Conservation (phyloP, 2,113 vertebrate genomes). For the Chionomys nivalis region DNA sequence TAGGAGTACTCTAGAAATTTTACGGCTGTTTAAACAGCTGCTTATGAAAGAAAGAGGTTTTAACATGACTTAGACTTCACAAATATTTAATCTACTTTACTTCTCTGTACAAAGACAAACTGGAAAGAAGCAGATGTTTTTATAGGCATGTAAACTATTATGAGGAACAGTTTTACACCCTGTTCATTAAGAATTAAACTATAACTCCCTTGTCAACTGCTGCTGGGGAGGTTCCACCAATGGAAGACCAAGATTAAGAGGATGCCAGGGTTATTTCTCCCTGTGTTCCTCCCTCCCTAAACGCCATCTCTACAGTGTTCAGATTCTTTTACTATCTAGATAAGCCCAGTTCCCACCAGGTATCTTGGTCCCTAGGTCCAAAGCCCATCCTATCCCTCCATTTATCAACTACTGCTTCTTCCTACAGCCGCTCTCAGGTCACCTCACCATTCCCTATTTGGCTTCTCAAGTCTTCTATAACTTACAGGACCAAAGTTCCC, state of each 20-base stretch:
- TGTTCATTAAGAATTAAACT: conserved; percentile 17
- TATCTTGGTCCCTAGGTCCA: neutral
- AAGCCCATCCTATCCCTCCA: neutral
- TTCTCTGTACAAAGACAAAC: neutral
- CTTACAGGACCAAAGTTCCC: neutral
- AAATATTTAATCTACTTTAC: conserved; percentile 44
- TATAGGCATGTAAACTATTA: conserved; percentile 2
- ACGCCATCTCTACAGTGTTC: neutral
- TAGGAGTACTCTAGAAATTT: neutral
- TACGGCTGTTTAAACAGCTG: conserved; percentile 27
- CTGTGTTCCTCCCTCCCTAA: neutral
- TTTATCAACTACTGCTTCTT: neutral
- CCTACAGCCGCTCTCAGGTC: neutral
- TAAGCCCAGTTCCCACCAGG: conserved; percentile 4
- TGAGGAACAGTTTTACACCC: conserved; percentile 31
- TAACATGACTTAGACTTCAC: conserved; percentile 14
- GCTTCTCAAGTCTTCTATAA: conserved; percentile 34
- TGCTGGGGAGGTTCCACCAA: neutral
- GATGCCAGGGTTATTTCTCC: neutral
- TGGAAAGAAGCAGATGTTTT: conserved; percentile 6
- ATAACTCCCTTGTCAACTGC: neutral
- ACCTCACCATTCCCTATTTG: conserved; percentile 9
- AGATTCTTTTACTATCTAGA: neutral
- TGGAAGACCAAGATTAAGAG: neutral
- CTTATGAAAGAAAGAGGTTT: conserved; percentile 55